A percentile compares a stretch with the other conserved stretches of the same genome.
phyloP scores from a whole-genome alignment of 2,888 invertebrate species.

The Emesis furor region DNA sequence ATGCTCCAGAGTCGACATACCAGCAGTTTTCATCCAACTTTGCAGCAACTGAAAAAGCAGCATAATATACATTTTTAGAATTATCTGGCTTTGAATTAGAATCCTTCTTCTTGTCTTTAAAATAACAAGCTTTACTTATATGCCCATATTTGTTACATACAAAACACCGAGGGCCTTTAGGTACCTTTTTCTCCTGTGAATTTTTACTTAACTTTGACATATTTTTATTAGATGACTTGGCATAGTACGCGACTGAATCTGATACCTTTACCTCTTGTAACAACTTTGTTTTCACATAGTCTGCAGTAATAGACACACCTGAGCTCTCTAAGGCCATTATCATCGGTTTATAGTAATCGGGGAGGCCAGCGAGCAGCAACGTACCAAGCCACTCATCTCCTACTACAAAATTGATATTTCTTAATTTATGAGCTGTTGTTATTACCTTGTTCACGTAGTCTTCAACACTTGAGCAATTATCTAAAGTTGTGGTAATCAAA shows the following conservation, averaged over 20 bases:
- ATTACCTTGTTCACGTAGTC: constrained; percentile 38
- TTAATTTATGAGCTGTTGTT: constrained; percentile 36
- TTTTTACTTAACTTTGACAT: constrained; percentile 9
- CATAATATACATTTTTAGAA: constrained; percentile 26
- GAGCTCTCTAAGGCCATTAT: constrained; percentile 57
- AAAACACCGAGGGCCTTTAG: constrained; percentile 37
- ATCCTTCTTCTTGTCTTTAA: constrained; percentile 30
- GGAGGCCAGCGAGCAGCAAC: constrained; percentile 39
- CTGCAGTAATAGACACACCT: constrained; percentile 40
- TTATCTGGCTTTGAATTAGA: constrained; percentile 3
- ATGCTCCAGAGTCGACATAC: constrained; percentile 28
- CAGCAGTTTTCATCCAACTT: constrained; percentile 37
- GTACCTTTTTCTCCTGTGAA: constrained; percentile 17
- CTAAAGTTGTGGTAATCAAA: constrained; percentile 35
- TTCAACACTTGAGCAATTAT: constrained; percentile 34
- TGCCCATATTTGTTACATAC: constrained; percentile 39
- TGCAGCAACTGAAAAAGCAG: constrained; percentile 33
- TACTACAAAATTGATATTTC: constrained; percentile 40
- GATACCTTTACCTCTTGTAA: constrained; percentile 38
- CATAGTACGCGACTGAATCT: constrained; percentile 43
- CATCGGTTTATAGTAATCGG: constrained; percentile 49
- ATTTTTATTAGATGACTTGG: constrained; percentile 36
- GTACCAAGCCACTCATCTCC: constrained; percentile 46
- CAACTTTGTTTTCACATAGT: constrained; percentile 52
- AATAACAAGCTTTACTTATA: constrained; percentile 32